These are phyloP conservation scores for Pterois miles DNA, from an alignment of 2,797 vertebrate genomes.

Conservation along the genomic window DNA sequence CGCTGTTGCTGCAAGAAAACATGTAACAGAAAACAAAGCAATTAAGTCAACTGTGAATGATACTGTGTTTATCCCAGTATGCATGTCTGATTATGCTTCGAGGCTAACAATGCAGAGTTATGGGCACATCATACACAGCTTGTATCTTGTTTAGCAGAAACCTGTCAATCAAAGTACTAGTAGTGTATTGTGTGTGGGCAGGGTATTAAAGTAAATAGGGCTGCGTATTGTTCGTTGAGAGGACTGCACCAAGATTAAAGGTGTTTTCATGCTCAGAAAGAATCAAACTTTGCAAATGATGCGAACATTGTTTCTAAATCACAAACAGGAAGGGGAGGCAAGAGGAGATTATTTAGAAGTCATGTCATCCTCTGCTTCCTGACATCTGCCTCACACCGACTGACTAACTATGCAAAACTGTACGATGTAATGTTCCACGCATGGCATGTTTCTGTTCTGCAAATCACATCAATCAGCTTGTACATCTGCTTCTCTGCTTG, in stretches of 20 bases:
- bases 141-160: not conserved
- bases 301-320: constrained; percentile 29
- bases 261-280: constrained; percentile 24
- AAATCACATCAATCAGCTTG: constrained; percentile 66
- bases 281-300: constrained; percentile 24
- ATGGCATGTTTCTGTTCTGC: constrained; percentile 51
- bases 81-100: not conserved
- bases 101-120: not conserved
- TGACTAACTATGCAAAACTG: constrained; percentile 49
- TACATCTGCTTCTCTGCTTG: constrained; percentile 70
- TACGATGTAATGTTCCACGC: constrained; percentile 45
- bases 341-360: constrained; percentile 49
- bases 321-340: constrained; percentile 9
- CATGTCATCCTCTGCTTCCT: constrained; percentile 45
- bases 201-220: not conserved
- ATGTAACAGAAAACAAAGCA: constrained; percentile 9
- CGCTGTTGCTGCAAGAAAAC: not conserved
- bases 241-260: not conserved
- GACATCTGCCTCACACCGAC: constrained; percentile 52
- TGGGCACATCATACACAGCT: not conserved
- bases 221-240: not conserved
- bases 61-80: not conserved
- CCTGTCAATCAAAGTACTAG: not conserved
- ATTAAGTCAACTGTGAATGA: not conserved
- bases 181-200: not conserved